These are phyloP conservation scores for Lysiphlebus fabarum DNA, from an alignment of 1,140 invertebrate species.

Conservation along the genomic window DNA sequence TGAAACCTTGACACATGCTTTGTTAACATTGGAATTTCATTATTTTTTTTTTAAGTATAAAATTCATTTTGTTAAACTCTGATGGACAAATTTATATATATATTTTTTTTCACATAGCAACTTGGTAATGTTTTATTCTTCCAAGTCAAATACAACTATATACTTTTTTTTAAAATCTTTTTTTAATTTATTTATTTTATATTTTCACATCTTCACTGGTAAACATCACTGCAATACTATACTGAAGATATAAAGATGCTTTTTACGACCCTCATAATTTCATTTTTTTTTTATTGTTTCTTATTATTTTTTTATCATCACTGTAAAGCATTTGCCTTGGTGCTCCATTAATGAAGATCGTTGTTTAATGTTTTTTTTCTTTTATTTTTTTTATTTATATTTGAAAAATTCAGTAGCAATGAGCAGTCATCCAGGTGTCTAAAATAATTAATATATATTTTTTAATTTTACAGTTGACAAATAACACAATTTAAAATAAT, in stretches of 20 bases:
- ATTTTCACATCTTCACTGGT: conserved; percentile 1
- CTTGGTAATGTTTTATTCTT: not conserved
- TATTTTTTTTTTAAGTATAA: no score
- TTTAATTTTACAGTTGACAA: not conserved
- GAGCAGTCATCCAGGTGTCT: conserved; percentile 1
- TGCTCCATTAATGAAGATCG: not conserved
- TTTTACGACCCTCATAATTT: conserved; percentile 23
- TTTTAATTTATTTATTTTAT: conserved; percentile 13
- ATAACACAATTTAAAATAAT: no score
- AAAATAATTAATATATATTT: not conserved
- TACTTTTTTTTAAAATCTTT: not conserved
- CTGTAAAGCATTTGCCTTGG: no score
- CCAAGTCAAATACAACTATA: not conserved
- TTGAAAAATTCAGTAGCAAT: conserved; percentile 11
- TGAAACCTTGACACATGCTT: no score
- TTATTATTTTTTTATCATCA: not conserved
- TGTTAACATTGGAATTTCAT: no score
- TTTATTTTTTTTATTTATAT: conserved; percentile 2
- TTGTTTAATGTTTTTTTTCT: conserved; percentile 18
- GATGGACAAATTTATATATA: no score
- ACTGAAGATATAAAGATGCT: conserved; percentile 23
- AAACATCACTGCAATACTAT: conserved; percentile 4
- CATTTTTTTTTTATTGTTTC: conserved; percentile 20
- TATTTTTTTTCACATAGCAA: no score
- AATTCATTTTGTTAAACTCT: no score